Evolutionary conservation across 2,888 invertebrate species (phyloP).

Genomic region (Cancer borealis): DNA sequence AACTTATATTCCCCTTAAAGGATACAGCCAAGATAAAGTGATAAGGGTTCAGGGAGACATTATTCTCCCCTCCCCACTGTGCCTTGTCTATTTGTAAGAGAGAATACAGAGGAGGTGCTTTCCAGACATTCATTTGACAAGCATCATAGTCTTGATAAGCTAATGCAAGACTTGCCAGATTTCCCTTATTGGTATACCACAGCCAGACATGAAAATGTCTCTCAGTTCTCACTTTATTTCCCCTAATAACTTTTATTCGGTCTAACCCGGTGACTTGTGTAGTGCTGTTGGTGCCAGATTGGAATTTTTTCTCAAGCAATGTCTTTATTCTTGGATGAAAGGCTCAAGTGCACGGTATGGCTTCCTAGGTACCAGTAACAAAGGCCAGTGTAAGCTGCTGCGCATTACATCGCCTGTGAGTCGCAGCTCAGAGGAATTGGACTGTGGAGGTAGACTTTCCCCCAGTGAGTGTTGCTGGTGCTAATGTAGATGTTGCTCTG

Average conservation of each 20-base stretch:
- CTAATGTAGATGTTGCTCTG: slow-evolving; percentile 60
- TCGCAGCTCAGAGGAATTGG: slow-evolving; percentile 76
- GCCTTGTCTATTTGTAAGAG: no score
- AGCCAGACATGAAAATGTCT: neutral
- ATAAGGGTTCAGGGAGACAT: no score
- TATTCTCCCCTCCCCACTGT: no score
- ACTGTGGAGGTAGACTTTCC: slow-evolving; percentile 73
- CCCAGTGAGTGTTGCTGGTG: slow-evolving; percentile 72
- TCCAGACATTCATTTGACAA: neutral
- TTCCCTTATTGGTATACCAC: neutral
- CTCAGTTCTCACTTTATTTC: neutral
- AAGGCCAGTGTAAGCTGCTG: slow-evolving; percentile 74
- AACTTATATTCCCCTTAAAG: no score
- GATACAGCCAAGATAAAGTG: no score
- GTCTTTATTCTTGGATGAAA: slow-evolving; percentile 60
- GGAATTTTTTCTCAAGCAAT: slow-evolving; percentile 51
- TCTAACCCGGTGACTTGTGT: neutral
- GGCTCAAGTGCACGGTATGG: slow-evolving; percentile 68
- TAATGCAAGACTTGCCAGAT: neutral
- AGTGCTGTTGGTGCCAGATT: slow-evolving; percentile 27
- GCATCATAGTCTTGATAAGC: neutral
- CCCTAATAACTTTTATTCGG: neutral
- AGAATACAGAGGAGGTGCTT: no score
- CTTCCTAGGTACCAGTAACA: slow-evolving; percentile 73
- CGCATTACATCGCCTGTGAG: slow-evolving; percentile 71